These are phyloP conservation scores for Drosophila dives DNA, from an alignment of 2,888 invertebrate species.

Conservation along the genomic window DNA sequence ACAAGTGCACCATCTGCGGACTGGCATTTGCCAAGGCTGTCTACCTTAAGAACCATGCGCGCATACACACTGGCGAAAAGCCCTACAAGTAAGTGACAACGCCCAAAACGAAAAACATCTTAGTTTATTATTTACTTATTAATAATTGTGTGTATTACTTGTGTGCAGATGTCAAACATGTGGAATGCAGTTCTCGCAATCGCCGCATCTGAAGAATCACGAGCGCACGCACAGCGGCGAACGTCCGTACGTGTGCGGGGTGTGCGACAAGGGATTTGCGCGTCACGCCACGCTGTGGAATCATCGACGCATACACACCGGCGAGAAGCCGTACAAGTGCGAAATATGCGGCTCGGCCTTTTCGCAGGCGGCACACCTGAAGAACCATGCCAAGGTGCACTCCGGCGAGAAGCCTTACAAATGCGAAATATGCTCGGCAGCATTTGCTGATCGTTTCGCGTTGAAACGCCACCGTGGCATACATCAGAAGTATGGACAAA, in stretches of 20 bases:
- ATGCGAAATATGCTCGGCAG: conserved; percentile 93
- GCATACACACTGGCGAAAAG: conserved; percentile 94
- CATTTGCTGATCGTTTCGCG: conserved; percentile 94
- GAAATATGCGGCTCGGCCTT: conserved; percentile 95
- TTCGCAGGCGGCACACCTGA: conserved; percentile 94
- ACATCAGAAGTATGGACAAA: conserved; percentile 92
- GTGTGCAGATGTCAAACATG: conserved; percentile 91
- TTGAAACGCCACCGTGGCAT: conserved; percentile 94
- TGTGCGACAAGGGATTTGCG: conserved; percentile 95
- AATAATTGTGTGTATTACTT: conserved; percentile 17
- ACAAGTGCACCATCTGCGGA: conserved; percentile 94
- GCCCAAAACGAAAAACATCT: neutral
- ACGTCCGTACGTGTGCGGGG: conserved; percentile 94
- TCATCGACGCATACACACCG: conserved; percentile 94
- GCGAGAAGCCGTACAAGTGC: conserved; percentile 88
- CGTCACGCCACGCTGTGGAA: conserved; percentile 95
- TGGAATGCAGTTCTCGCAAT: conserved; percentile 96
- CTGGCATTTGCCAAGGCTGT: conserved; percentile 95
- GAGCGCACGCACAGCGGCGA: conserved; percentile 95
- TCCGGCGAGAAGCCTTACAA: conserved; percentile 93
- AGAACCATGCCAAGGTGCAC: conserved; percentile 94
- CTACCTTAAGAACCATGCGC: conserved; percentile 94
- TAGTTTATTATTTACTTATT: conserved; percentile 5
- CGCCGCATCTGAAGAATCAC: conserved; percentile 94
- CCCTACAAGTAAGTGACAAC: conserved; percentile 89